Percentiles rank a stretch among this genome's conserved stretches.
Evolutionary conservation across 2,797 vertebrate species (phyloP).

Genomic region (Helicolenus hilgendorfi): DNA sequence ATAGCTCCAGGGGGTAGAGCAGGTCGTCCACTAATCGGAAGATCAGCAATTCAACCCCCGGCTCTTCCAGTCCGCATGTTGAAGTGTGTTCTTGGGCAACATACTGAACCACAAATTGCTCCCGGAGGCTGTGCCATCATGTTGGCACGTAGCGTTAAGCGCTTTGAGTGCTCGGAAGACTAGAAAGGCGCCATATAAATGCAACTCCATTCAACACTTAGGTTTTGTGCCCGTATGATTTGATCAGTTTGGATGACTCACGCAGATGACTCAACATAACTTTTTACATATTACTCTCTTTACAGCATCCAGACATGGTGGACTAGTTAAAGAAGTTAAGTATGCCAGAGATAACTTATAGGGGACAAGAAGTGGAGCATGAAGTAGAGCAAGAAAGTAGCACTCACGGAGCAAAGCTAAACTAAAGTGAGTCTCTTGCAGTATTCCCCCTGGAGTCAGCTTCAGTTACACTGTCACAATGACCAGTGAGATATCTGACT

Average conservation of each 20-base stretch:
- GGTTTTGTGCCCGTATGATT: not conserved
- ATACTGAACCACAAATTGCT: not conserved
- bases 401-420: constrained; percentile 73
- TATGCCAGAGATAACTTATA: constrained; percentile 71
- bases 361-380: constrained; percentile 87
- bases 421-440: constrained; percentile 38
- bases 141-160: not conserved
- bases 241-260: not conserved
- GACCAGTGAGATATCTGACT: constrained; percentile 23
- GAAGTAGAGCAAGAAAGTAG: constrained; percentile 88
- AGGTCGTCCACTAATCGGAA: no score
- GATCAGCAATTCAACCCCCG: no score
- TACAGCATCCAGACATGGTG: constrained; percentile 29
- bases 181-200: not conserved
- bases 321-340: constrained; percentile 68
- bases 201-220: not conserved
- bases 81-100: not conserved
- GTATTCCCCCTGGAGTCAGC: constrained; percentile 47
- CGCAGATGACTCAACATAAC: not conserved
- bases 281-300: not conserved
- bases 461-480: constrained; percentile 54
- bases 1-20: no score
- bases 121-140: not conserved
- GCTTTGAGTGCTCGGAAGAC: not conserved
- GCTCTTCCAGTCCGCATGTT: no score